Conservation (phyloP, 2,113 vertebrate genomes). For the Pollimyrus isidori region DNA sequence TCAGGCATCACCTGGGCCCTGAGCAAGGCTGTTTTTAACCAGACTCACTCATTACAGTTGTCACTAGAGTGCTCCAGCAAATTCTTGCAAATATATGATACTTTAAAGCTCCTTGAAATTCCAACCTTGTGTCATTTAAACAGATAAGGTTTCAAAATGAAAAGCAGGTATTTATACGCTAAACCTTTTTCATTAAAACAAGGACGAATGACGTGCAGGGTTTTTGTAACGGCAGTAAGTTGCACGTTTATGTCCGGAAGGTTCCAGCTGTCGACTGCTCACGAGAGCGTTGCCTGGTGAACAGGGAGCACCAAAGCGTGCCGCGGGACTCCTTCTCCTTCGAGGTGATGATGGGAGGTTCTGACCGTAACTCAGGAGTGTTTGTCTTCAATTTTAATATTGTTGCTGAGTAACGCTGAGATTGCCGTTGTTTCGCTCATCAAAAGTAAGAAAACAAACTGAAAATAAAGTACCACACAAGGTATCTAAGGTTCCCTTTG, state of each 20-base stretch:
- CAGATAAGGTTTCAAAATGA: neutral
- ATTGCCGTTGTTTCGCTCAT: neutral
- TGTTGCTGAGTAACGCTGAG: neutral
- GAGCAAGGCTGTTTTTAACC: neutral
- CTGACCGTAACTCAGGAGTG: neutral
- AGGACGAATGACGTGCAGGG: neutral
- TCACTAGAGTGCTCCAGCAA: neutral
- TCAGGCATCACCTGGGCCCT: neutral
- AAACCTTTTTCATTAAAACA: neutral
- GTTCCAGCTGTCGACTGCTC: neutral
- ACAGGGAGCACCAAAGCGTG: neutral
- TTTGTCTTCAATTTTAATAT: neutral
- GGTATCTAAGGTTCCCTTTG: neutral
- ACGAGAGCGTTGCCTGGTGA: neutral
- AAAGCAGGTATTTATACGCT: neutral
- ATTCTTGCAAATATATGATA: neutral
- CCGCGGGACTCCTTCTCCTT: neutral
- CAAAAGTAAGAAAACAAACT: neutral
- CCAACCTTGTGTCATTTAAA: neutral
- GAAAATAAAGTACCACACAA: neutral
- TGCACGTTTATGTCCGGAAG: neutral
- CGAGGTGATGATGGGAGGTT: neutral
- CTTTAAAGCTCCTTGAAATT: neutral
- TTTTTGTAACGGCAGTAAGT: neutral
- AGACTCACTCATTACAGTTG: neutral